Evolutionary conservation across 2,113 vertebrate species (phyloP).

Genomic region (Regulus satrapa): DNA sequence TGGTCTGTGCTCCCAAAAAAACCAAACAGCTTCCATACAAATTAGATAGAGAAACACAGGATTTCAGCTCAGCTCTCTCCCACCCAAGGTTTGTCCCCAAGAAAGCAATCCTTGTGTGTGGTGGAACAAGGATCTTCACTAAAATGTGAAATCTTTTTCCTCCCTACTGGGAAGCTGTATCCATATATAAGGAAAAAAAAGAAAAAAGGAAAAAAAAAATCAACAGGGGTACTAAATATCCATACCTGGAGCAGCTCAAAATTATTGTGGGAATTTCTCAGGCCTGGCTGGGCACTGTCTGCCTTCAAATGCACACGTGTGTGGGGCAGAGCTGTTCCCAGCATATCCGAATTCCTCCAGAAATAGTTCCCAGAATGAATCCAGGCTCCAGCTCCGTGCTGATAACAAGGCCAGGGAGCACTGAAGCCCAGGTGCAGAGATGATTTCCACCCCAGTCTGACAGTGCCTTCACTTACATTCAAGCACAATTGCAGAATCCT

Average conservation of each 20-base stretch:
- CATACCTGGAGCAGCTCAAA: background rate
- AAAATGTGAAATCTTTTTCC: background rate
- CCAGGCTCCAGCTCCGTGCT: background rate
- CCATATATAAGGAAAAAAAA: background rate
- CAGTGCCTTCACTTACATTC: background rate
- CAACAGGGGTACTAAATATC: background rate
- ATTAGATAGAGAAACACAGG: background rate
- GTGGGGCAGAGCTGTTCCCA: background rate
- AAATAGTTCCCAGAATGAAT: background rate
- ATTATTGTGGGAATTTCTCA: background rate
- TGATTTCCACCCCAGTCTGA: background rate
- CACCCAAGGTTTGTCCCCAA: background rate
- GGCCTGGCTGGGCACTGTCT: background rate
- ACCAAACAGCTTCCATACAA: background rate
- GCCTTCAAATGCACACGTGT: fast-evolving
- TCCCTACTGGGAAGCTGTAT: background rate
- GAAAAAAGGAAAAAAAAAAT: background rate
- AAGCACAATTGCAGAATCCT: background rate
- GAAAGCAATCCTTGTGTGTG: background rate
- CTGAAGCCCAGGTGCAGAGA: fast-evolving
- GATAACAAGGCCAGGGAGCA: background rate
- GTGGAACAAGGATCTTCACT: too few relatives aligned
- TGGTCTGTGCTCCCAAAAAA: background rate
- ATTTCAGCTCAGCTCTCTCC: background rate
- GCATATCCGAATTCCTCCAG: background rate